Evolutionary conservation across 2,113 vertebrate species (phyloP).

Genomic region (Limnothrissa miodon): DNA sequence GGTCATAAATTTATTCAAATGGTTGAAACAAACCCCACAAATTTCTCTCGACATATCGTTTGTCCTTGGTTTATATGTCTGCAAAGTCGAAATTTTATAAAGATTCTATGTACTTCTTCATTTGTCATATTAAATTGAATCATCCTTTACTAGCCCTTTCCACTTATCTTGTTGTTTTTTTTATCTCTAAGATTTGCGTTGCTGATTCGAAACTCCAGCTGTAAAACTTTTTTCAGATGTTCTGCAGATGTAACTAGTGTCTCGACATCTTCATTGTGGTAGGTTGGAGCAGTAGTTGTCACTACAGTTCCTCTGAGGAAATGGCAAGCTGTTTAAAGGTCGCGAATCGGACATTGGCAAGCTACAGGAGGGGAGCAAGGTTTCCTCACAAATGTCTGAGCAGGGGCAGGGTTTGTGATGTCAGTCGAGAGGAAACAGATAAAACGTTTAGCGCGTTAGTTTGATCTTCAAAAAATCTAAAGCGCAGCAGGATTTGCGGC

Average conservation of each 20-base stretch:
- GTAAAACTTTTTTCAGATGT: constrained; percentile 49
- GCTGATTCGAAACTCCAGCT: background rate
- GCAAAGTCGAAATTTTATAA: background rate
- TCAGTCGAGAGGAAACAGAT: constrained; percentile 65
- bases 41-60: background rate
- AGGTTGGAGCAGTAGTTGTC: constrained; percentile 39
- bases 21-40: background rate
- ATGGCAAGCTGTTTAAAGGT: constrained; percentile 28
- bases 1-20: background rate
- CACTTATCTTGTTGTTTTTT: background rate
- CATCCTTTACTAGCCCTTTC: background rate
- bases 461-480: constrained; percentile 53
- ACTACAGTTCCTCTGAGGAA: constrained; percentile 1
- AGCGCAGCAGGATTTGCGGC: constrained; percentile 3
- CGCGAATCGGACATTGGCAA: constrained; percentile 27
- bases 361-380: constrained; percentile 45
- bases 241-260: constrained; percentile 58
- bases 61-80: background rate
- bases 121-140: background rate
- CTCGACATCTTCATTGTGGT: constrained; percentile 40
- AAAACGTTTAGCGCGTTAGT: constrained; percentile 60
- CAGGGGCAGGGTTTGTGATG: constrained; percentile 62
- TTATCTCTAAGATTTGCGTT: background rate
- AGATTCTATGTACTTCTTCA: background rate
- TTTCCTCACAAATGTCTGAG: constrained; percentile 58